These are phyloP conservation scores for Phallusia fumigata DNA, from an alignment of 23 tunicate genomes.

Conservation along the genomic window DNA sequence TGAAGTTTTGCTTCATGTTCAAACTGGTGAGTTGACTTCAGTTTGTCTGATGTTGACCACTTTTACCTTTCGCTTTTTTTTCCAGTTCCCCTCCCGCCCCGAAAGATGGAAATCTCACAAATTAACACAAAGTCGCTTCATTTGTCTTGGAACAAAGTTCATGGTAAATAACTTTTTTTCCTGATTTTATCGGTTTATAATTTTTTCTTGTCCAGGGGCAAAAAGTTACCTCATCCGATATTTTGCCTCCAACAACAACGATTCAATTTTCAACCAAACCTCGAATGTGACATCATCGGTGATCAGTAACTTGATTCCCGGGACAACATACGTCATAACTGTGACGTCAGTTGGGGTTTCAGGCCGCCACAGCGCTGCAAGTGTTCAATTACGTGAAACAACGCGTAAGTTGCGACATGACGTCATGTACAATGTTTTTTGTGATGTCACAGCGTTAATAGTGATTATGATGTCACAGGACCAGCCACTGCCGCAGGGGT, in stretches of 20 bases:
- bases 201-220: background rate
- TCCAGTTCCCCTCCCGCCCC: conserved; percentile 37
- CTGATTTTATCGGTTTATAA: too few species aligned
- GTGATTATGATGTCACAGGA: conserved; percentile 23
- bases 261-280: background rate
- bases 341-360: conserved; percentile 44
- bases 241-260: background rate
- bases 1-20: conserved; percentile 10
- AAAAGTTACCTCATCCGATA: background rate
- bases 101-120: background rate
- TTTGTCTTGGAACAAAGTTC: conserved; percentile 13
- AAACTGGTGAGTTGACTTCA: conserved; percentile 26
- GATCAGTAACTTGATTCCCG: conserved; percentile 29
- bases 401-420: background rate
- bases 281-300: background rate
- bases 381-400: conserved; percentile 23
- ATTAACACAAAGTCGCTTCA: conserved; percentile 14
- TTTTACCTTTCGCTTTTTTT: background rate
- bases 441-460: background rate
- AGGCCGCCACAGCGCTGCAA: conserved; percentile 20
- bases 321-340: conserved; percentile 45
- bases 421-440: too few species aligned
- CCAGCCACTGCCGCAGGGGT: conserved; percentile 41
- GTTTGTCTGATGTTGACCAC: background rate
- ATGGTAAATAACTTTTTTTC: background rate